Evolutionary conservation across 1,140 invertebrate species (phyloP).

Genomic region (Antheraea pernyi): DNA sequence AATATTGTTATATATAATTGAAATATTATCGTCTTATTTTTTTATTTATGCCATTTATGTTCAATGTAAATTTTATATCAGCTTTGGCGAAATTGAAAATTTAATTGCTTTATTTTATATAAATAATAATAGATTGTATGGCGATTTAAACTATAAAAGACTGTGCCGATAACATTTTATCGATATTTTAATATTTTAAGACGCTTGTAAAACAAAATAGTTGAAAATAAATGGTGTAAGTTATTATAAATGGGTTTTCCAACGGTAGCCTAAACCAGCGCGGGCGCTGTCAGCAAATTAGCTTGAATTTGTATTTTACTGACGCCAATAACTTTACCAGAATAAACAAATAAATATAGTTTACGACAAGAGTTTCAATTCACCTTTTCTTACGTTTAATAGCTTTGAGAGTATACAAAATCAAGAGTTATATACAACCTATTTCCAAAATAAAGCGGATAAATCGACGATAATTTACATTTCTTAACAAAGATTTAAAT

Average conservation of each 20-base stretch:
- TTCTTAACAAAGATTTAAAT: no score
- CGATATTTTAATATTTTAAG: no score
- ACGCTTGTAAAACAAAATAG: not conserved
- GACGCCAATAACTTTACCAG: conserved; percentile 46
- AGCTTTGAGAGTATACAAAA: no score
- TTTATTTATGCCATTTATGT: not conserved
- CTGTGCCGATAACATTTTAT: no score
- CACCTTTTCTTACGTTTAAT: not conserved
- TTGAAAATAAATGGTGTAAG: not conserved
- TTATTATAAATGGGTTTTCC: not conserved
- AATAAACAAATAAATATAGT: conserved; percentile 43
- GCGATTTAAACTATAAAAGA: no score
- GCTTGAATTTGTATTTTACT: conserved; percentile 45
- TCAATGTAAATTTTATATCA: not conserved
- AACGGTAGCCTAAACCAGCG: conserved; percentile 44
- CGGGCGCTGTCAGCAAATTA: conserved; percentile 50
- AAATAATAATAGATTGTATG: no score
- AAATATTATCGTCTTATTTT: not conserved
- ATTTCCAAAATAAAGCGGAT: no score
- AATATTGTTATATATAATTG: not conserved
- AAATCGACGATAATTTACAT: no score
- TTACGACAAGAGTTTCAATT: conserved; percentile 47
- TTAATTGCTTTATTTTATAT: no score
- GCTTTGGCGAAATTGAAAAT: no score
- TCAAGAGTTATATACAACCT: no score